Evolutionary conservation across 64 coral and sea anemone species (phyloP).

Genomic region (Exaiptasia diaphana): DNA sequence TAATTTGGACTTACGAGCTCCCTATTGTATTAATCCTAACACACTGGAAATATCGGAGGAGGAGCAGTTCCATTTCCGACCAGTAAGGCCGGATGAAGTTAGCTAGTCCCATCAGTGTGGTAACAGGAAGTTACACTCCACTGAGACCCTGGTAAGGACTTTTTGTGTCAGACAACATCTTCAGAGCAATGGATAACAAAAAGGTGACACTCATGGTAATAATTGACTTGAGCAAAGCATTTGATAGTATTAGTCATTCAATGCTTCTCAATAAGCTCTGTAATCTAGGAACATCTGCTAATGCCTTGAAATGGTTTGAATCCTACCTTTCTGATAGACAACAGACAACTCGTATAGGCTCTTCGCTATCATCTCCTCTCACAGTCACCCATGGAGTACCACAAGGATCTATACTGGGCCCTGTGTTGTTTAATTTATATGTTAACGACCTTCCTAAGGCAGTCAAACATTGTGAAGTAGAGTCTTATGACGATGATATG

Average conservation of each 20-base stretch:
- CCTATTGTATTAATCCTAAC: too few species aligned
- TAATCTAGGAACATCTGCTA: neutral
- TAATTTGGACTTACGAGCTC: too few species aligned
- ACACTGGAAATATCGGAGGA: too few species aligned
- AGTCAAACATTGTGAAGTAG: neutral
- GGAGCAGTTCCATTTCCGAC: too few species aligned
- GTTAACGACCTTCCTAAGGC: too few species aligned
- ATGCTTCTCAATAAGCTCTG: constrained; percentile 28
- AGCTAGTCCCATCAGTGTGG: neutral
- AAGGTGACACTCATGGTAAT: constrained; percentile 32
- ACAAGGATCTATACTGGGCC: neutral
- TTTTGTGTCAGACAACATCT: constrained; percentile 36
- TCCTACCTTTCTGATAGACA: neutral
- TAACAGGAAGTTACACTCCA: constrained; percentile 3
- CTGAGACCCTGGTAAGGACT: constrained; percentile 11
- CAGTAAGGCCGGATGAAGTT: too few species aligned
- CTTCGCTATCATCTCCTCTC: neutral
- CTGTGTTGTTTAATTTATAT: too few species aligned
- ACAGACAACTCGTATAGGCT: neutral
- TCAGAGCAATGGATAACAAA: constrained; percentile 30
- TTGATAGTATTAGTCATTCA: constrained; percentile 39
- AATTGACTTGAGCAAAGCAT: constrained; percentile 55
- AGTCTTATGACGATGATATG: neutral
- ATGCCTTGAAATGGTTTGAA: neutral
- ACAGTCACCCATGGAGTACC: too few species aligned